A percentile compares a stretch with the other conserved stretches of the same genome.
These are phyloP conservation scores for Pilophorus perplexus DNA, from an alignment of 2,888 invertebrate genomes.

Conservation along the genomic window DNA sequence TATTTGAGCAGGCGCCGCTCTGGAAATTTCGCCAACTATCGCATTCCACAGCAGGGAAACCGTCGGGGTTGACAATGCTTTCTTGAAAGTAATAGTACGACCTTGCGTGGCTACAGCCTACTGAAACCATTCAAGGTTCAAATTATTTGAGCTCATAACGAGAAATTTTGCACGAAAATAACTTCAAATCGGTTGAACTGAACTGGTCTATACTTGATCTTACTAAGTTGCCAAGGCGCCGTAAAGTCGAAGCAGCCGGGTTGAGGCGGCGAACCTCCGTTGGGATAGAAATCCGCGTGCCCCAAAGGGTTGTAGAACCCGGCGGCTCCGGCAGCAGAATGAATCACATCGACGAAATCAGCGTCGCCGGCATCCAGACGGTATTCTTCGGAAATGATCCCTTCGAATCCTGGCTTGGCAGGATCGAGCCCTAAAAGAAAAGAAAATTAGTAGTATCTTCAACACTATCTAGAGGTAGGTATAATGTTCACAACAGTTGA, in stretches of 20 bases:
- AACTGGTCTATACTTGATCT: no score
- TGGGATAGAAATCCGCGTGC: constrained; percentile 70
- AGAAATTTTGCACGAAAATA: no score
- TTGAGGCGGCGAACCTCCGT: constrained; percentile 64
- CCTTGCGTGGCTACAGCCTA: constrained; percentile 49
- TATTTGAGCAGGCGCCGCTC: constrained; percentile 42
- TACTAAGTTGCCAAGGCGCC: constrained; percentile 17
- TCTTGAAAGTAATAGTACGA: constrained; percentile 48
- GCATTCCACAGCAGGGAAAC: constrained; percentile 47
- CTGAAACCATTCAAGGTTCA: constrained; percentile 38
- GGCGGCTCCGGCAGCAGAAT: constrained; percentile 66
- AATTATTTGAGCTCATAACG: no score
- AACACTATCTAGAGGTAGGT: neutral
- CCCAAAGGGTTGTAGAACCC: constrained; percentile 65
- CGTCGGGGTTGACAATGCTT: constrained; percentile 46
- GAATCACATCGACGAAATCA: constrained; percentile 67
- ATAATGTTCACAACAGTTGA: neutral
- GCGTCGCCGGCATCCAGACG: constrained; percentile 67
- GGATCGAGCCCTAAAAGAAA: constrained; percentile 39
- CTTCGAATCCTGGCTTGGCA: constrained; percentile 39
- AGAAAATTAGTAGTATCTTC: no score
- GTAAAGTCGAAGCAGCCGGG: constrained; percentile 58
- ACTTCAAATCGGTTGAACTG: neutral
- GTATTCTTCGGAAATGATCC: constrained; percentile 53
- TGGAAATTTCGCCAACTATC: constrained; percentile 45